These are phyloP conservation scores for Drosophila testacea DNA, from an alignment of 2,888 invertebrate genomes.

Conservation along the genomic window DNA sequence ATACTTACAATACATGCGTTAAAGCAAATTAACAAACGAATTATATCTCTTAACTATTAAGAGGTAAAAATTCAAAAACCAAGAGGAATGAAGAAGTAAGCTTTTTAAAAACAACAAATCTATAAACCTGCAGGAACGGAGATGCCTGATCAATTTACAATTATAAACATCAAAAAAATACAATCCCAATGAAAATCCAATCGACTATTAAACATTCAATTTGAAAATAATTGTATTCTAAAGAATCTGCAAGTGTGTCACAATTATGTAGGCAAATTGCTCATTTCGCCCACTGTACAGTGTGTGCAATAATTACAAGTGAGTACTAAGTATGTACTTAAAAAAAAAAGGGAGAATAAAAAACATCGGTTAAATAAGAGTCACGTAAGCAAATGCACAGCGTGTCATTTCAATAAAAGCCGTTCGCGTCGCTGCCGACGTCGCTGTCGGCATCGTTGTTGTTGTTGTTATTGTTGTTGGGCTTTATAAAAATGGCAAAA, in stretches of 20 bases:
- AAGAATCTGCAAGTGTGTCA: neutral
- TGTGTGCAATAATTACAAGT: conserved; percentile 53
- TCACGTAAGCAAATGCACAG: conserved; percentile 64
- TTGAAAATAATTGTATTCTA: neutral
- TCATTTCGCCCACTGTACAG: conserved; percentile 22
- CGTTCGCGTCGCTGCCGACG: conserved; percentile 14
- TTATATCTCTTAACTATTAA: too few relatives aligned
- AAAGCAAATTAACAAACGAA: too few relatives aligned
- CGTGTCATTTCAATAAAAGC: conserved; percentile 60
- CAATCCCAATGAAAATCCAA: too few relatives aligned
- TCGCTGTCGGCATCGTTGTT: conserved; percentile 5
- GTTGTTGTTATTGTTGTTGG: conserved; percentile 23
- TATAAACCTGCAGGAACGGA: too few relatives aligned
- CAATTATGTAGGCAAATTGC: neutral
- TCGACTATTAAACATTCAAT: too few relatives aligned
- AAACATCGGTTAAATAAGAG: conserved; percentile 44
- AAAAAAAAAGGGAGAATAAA: conserved; percentile 3
- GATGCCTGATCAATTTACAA: too few relatives aligned
- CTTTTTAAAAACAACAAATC: too few relatives aligned
- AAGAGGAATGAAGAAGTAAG: too few relatives aligned
- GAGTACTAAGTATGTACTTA: conserved; percentile 26
- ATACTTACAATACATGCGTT: too few relatives aligned
- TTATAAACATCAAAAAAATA: too few relatives aligned
- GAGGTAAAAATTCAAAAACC: too few relatives aligned
- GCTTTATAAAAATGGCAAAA: conserved; percentile 41